phyloP scores from a whole-genome alignment of 1,140 invertebrate species.

The Leptinotarsa defecta region DNA sequence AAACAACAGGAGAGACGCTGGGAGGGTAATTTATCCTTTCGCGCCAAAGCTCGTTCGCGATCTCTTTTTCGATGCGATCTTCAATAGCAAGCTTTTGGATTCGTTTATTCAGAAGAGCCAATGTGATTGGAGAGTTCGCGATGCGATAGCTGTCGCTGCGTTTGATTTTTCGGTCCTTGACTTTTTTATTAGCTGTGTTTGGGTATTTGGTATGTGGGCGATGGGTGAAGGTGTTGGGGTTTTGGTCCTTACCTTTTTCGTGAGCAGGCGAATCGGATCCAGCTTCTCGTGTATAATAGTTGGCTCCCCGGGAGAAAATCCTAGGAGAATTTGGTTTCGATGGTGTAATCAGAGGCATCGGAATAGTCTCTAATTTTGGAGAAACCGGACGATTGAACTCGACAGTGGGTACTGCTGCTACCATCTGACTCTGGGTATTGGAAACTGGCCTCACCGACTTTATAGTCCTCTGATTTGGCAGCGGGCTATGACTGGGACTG shows the following conservation, averaged over 20 bases:
- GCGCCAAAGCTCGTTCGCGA: constrained; percentile 66
- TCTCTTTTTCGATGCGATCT: constrained; percentile 64
- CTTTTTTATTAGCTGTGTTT: constrained; percentile 3
- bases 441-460: constrained; percentile 56
- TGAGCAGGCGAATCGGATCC: constrained; percentile 63
- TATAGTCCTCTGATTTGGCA: constrained; percentile 54
- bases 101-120: constrained; percentile 50
- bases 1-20: constrained; percentile 63
- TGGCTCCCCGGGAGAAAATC: constrained; percentile 63
- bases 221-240: constrained; percentile 5
- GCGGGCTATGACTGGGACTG: constrained; percentile 57
- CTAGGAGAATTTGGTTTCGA: constrained; percentile 54
- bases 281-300: constrained; percentile 72
- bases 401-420: constrained; percentile 27
- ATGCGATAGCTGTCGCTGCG: constrained; percentile 85
- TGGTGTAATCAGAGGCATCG: constrained; percentile 60
- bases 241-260: constrained; percentile 63
- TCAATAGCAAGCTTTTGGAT: constrained; percentile 50
- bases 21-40: constrained; percentile 73
- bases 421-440: constrained; percentile 33
- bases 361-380: constrained; percentile 64
- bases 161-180: constrained; percentile 64
- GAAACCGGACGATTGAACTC: constrained; percentile 48
- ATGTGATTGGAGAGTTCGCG: constrained; percentile 74
- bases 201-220: constrained; percentile 18